A percentile compares a stretch with the other conserved stretches of the same genome.
Conservation (phyloP, 2,797 vertebrate species). For the Sebastes trivittatus region DNA sequence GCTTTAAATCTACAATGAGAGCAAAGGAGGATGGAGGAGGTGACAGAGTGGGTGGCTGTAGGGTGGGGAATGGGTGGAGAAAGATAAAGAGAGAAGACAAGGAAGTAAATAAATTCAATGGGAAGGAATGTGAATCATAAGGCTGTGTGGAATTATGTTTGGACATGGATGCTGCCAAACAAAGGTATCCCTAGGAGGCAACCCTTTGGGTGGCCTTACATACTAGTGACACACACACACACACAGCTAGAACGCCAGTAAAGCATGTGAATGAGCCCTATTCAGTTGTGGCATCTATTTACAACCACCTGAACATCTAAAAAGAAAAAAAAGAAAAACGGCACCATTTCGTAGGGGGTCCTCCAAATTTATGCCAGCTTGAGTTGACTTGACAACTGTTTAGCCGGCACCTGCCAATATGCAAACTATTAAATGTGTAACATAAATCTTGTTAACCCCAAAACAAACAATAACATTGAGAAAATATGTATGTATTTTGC, state of each 20-base stretch:
- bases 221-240: not conserved
- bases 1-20: not conserved
- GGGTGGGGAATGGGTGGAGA: not conserved
- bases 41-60: slow-evolving; percentile 1
- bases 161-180: slow-evolving; percentile 29
- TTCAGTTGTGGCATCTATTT: slow-evolving; percentile 37
- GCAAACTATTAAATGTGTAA: not conserved
- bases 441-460: not conserved
- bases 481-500: not conserved
- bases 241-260: slow-evolving; percentile 15
- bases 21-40: not conserved
- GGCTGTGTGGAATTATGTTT: slow-evolving; percentile 13
- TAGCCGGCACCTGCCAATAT: not conserved
- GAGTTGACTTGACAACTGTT: not conserved
- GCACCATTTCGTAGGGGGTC: not conserved
- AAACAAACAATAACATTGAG: not conserved
- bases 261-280: slow-evolving; percentile 26
- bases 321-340: slow-evolving; percentile 19
- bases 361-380: not conserved
- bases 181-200: slow-evolving; percentile 51
- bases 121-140: slow-evolving; percentile 34
- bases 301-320: slow-evolving; percentile 16
- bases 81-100: not conserved
- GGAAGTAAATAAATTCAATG: slow-evolving; percentile 15
- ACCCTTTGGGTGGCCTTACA: slow-evolving; percentile 33